Evolutionary conservation across 2,797 vertebrate genomes (phyloP), one percentile per base, ranked within the genome.

Genomic region (Anabas testudineus): DNA sequence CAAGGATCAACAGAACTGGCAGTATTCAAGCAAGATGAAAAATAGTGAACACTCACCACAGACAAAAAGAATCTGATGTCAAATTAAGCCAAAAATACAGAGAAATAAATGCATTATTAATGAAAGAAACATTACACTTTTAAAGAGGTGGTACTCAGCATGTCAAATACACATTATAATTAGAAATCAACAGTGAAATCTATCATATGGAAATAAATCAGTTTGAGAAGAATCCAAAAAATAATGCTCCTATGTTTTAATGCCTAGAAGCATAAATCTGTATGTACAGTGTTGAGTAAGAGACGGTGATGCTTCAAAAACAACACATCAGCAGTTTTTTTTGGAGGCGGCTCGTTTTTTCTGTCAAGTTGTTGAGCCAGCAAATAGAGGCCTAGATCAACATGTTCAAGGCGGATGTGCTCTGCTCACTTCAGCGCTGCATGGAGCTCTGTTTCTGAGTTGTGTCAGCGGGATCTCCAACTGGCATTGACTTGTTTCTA

Each of bases 331-430:
- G 69, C 51, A 56, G 10, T 80, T 9, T 79, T 9, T 78, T 71
- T 80, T 59, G 39, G 43, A 30, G 16, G 7, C 54, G 16, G 18
- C 67, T 67, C 32, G 55, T n/a, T 65, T 67, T 46, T 64, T 5
- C 52, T 39, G 54, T 49, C 48, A 75, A 83, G 24, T 42, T 72
- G 71, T 78, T 82, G 87, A 85, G 48, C 4, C 51, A 67, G 74
- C 81, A 67, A 43, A 59, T 0, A 1, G 8, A 68, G 37, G 41
- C 39, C n/a, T 39, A 16, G 57, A 71, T 76, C 63, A 69, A 55
- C 69, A 7, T 71, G 47, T 55, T 80, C 66, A 52, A 58, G 42
- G 48, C 19, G 10, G 42, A 65, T 47, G 66, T 16, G 42, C 65
- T 39, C 9, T 10, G 18, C 55, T 53, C 30, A 18, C 54, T 53